Evolutionary conservation across 2,797 vertebrate species (phyloP).

Genomic region (Columba guinea): DNA sequence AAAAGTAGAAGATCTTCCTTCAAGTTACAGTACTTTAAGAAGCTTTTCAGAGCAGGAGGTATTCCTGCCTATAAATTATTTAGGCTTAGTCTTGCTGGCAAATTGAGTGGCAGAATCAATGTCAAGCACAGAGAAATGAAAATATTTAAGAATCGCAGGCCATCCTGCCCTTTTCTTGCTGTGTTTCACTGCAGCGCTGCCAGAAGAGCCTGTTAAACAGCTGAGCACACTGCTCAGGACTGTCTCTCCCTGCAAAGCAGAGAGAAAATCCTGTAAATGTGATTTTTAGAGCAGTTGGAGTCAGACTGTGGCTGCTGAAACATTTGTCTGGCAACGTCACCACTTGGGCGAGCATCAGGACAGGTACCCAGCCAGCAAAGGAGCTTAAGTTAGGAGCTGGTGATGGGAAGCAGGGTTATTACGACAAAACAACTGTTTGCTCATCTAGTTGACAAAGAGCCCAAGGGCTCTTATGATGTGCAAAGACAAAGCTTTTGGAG

Average conservation of each 20-base stretch:
- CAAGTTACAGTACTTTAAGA: background rate
- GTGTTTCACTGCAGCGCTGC: background rate
- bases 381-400: background rate
- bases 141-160: background rate
- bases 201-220: background rate
- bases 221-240: background rate
- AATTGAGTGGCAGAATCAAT: background rate
- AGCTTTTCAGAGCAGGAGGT: background rate
- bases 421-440: background rate
- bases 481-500: background rate
- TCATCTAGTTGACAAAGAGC: background rate
- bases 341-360: background rate
- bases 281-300: constrained; percentile 23
- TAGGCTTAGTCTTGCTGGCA: background rate
- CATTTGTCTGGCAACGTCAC: background rate
- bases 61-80: background rate
- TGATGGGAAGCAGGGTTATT: background rate
- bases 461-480: background rate
- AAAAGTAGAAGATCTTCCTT: background rate
- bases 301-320: background rate
- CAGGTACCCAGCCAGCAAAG: background rate
- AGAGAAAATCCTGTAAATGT: constrained; percentile 15
- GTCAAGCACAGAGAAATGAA: background rate
- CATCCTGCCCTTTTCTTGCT: background rate
- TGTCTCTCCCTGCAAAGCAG: background rate